Conservation (phyloP, 2,888 invertebrate species). For the Latrodectus hesperus region DNA sequence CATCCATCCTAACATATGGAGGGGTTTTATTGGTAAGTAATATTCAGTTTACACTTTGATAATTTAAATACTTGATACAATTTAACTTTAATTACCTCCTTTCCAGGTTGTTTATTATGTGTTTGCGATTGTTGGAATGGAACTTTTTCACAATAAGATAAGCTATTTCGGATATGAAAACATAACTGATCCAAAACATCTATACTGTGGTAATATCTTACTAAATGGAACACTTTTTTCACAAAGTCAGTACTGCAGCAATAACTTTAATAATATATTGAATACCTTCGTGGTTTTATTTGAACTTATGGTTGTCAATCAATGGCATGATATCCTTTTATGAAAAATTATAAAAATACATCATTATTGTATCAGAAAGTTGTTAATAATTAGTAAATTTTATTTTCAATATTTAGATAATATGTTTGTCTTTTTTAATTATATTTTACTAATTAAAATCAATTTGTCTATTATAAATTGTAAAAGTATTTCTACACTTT, state of each 20-base stretch:
- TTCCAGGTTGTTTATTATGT: constrained; percentile 76
- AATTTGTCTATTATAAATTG: too few species aligned
- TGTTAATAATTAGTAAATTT: too few species aligned
- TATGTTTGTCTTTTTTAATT: too few species aligned
- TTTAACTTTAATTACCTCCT: constrained; percentile 10
- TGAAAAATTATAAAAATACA: too few species aligned
- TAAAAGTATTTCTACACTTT: too few species aligned
- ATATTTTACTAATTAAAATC: too few species aligned
- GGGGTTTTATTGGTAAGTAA: constrained; percentile 76
- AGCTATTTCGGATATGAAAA: constrained; percentile 73
- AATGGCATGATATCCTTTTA: constrained; percentile 77
- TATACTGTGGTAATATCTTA: constrained; percentile 66
- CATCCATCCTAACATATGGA: constrained; percentile 76
- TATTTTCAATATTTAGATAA: too few species aligned
- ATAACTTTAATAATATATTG: constrained; percentile 77
- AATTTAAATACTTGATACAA: neutral
- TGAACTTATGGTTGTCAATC: constrained; percentile 77
- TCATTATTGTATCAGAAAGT: too few species aligned
- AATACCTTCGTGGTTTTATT: constrained; percentile 76
- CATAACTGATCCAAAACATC: constrained; percentile 50
- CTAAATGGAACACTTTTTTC: constrained; percentile 75
- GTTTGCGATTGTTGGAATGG: constrained; percentile 77
- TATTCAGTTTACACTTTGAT: neutral
- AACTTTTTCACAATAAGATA: constrained; percentile 75
- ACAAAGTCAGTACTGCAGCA: constrained; percentile 75